Conservation (phyloP, 2,797 vertebrate genomes). For the Ctenosaura bakeri region DNA sequence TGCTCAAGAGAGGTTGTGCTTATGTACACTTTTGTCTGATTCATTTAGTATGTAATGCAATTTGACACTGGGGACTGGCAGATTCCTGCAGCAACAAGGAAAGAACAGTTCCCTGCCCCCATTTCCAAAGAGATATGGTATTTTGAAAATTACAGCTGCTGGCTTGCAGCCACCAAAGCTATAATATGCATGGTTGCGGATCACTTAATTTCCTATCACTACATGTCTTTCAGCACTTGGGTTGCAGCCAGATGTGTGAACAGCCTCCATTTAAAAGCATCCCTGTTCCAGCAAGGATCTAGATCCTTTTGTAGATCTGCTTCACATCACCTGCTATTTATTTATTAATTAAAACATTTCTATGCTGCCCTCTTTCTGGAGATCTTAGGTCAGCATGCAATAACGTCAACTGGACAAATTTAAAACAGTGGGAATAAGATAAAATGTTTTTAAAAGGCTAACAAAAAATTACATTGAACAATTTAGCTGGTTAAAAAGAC, state of each 20-base stretch:
- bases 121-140: background rate
- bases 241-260: background rate
- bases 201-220: background rate
- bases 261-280: background rate
- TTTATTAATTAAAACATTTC: too few species aligned
- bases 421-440: too few species aligned
- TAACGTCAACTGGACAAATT: background rate
- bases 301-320: background rate
- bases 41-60: background rate
- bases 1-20: background rate
- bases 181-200: background rate
- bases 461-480: too few species aligned
- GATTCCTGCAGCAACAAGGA: background rate
- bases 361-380: too few species aligned
- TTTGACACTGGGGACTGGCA: background rate
- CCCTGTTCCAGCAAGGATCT: background rate
- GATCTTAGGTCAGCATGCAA: too few species aligned
- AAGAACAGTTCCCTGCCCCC: background rate
- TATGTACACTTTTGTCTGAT: background rate
- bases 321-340: background rate
- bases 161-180: background rate
- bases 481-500: too few species aligned
- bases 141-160: background rate
- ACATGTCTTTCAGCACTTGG: too few species aligned
- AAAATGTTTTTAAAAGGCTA: background rate